Percentiles rank a stretch among this genome's conserved stretches.
phyloP scores from a whole-genome alignment of 1,140 invertebrate species.

The Harlomillsia oculata region DNA sequence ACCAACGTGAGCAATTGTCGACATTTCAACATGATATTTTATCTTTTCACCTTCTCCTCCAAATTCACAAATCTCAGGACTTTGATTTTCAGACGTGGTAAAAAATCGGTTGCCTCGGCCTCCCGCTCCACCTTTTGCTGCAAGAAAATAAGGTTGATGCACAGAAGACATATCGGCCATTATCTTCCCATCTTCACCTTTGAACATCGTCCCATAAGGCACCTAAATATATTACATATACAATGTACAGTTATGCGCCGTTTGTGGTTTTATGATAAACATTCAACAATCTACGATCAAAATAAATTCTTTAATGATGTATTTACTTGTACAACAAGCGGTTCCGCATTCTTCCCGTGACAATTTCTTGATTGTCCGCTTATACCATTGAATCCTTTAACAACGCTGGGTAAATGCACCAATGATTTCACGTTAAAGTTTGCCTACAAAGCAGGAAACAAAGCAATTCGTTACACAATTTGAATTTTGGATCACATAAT shows the following conservation, averaged over 20 bases:
- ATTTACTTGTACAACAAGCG: constrained; percentile 55
- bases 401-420: constrained; percentile 52
- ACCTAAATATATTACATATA: constrained; percentile 47
- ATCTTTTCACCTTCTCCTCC: constrained; percentile 74
- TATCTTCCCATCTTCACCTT: constrained; percentile 46
- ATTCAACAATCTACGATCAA: background rate
- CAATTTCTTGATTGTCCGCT: constrained; percentile 66
- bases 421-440: constrained; percentile 60
- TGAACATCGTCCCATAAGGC: constrained; percentile 79
- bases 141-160: constrained; percentile 75
- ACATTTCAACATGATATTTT: constrained; percentile 67
- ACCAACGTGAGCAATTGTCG: constrained; percentile 88
- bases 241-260: background rate
- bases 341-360: constrained; percentile 73
- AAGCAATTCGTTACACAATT: background rate
- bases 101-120: constrained; percentile 93
- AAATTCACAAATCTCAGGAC: constrained; percentile 74
- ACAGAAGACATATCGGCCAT: constrained; percentile 58
- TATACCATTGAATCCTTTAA: constrained; percentile 58
- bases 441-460: constrained; percentile 43
- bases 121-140: constrained; percentile 85
- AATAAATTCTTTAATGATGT: background rate
- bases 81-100: constrained; percentile 64
- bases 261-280: too few species aligned
- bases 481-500: too few species aligned